Evolutionary conservation across 2,797 vertebrate genomes (phyloP).

Genomic region (Cossypha niveicapilla): DNA sequence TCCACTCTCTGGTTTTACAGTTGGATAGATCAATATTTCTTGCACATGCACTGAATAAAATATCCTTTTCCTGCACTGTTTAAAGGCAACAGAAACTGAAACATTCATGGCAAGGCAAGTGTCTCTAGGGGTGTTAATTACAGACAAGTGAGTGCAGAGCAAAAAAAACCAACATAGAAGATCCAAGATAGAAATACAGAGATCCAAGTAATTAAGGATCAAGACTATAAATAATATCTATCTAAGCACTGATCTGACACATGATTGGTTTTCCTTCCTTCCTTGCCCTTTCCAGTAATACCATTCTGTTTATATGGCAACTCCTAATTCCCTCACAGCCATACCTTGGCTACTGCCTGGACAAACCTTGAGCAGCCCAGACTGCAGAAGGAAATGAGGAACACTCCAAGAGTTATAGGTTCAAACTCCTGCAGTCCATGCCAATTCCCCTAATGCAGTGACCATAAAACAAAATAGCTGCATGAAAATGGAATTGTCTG

Average conservation of each 20-base stretch:
- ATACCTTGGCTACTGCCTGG: not conserved
- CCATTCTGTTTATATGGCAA: not conserved
- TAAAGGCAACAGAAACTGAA: not conserved
- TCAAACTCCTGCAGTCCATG: not conserved
- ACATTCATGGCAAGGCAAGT: not conserved
- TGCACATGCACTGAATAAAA: not conserved
- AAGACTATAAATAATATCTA: not conserved
- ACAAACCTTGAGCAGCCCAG: not conserved
- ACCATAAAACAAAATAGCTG: not conserved
- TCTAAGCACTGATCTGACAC: not conserved
- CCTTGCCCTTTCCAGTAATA: not conserved
- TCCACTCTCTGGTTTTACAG: not conserved
- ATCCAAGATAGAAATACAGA: not conserved
- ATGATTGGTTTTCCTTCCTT: not conserved
- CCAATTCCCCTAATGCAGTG: not conserved
- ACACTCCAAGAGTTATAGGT: not conserved
- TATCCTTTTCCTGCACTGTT: not conserved
- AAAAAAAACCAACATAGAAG: not conserved
- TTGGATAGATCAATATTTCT: not conserved
- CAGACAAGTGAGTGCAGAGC: not conserved
- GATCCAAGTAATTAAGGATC: not conserved
- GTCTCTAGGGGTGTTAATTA: not conserved
- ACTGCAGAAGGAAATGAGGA: not conserved
- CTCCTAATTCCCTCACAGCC: not conserved
- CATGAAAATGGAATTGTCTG: not conserved